Percentiles rank a stretch among this genome's conserved stretches.
Conservation (phyloP, 23 tunicate species). For the Ciona savignyi region DNA sequence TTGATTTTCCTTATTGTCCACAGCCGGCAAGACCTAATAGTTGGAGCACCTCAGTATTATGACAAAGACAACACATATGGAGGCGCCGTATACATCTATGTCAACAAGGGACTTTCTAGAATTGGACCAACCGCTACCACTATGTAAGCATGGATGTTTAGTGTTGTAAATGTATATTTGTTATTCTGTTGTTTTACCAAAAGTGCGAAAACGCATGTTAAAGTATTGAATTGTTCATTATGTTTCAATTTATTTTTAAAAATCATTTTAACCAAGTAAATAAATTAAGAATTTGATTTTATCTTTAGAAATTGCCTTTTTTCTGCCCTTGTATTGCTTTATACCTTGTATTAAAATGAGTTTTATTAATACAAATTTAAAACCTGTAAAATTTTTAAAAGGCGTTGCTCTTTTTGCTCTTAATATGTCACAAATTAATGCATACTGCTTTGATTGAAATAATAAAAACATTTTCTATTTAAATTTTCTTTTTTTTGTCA, state of each 20-base stretch:
- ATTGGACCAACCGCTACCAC: conserved; percentile 55
- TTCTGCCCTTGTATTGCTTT: too few species aligned
- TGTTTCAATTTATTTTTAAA: background rate
- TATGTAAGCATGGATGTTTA: conserved; percentile 12
- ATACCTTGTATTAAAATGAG: too few species aligned
- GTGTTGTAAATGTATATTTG: background rate
- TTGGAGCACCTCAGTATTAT: conserved; percentile 93
- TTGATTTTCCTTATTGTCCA: background rate
- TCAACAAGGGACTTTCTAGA: conserved; percentile 58
- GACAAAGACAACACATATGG: conserved; percentile 51
- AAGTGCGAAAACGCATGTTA: background rate
- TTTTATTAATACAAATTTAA: too few species aligned
- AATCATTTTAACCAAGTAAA: background rate
- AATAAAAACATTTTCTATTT: too few species aligned
- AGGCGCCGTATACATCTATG: conserved; percentile 88
- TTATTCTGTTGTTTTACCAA: background rate
- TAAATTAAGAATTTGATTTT: too few species aligned
- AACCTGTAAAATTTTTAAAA: too few species aligned
- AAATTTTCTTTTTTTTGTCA: too few species aligned
- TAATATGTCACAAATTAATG: too few species aligned
- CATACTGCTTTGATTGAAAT: too few species aligned
- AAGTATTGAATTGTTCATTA: background rate
- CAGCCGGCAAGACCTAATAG: conserved; percentile 64
- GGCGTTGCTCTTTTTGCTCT: too few species aligned
- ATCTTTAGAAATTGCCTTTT: too few species aligned